These are phyloP conservation scores for Nezara viridula DNA, from an alignment of 2,888 invertebrate species.

Conservation along the genomic window DNA sequence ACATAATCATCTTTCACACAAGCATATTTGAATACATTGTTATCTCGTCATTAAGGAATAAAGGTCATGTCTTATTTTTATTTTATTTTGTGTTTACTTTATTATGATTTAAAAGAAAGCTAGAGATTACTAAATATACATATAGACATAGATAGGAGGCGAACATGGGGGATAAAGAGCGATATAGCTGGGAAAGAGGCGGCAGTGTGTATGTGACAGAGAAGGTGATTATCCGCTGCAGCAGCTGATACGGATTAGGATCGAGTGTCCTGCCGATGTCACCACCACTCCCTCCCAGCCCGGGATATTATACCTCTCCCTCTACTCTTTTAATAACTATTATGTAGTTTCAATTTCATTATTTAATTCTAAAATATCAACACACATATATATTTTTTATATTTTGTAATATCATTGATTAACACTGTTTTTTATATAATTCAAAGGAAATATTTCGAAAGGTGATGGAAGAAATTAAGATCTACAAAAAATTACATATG, in stretches of 20 bases:
- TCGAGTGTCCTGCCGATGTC: slow-evolving; percentile 9
- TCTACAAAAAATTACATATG: too few species aligned
- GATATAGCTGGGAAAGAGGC: neutral
- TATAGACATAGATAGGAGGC: neutral
- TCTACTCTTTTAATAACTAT: neutral
- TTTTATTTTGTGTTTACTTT: neutral
- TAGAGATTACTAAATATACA: neutral
- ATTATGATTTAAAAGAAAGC: neutral
- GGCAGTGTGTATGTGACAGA: slow-evolving; percentile 36
- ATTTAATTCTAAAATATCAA: neutral
- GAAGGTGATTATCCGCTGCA: neutral
- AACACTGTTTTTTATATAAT: too few species aligned
- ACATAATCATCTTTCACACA: too few species aligned
- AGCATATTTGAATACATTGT: too few species aligned
- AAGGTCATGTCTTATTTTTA: neutral
- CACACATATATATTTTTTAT: neutral
- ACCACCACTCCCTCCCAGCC: neutral
- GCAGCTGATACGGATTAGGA: slow-evolving; percentile 22
- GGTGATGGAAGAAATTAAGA: too few species aligned
- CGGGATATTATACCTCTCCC: neutral
- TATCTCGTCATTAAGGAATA: too few species aligned
- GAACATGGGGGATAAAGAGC: neutral
- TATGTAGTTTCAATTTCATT: neutral
- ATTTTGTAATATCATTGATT: too few species aligned
- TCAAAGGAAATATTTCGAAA: too few species aligned